Percentiles rank a stretch among this genome's conserved stretches.
Evolutionary conservation across 2,888 invertebrate genomes (phyloP).

Genomic region (Cremastinae sp.): DNA sequence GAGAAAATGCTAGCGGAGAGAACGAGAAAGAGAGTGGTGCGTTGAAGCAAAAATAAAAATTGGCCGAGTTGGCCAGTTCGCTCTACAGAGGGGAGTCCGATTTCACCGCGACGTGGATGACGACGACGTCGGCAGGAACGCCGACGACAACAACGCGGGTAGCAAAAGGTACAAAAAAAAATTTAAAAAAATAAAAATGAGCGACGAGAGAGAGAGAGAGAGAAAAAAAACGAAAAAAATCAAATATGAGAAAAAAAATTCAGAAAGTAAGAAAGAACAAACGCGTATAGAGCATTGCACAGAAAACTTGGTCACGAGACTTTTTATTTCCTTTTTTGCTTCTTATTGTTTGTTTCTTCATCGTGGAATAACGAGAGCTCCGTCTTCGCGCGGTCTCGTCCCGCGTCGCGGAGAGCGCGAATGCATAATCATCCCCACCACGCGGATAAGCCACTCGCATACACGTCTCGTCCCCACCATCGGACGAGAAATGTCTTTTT

Average conservation of each 20-base stretch:
- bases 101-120: slow-evolving; percentile 54
- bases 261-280: slow-evolving; percentile 2
- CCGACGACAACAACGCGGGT: slow-evolving; percentile 15
- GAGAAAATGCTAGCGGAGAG: neutral
- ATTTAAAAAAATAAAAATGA: slow-evolving; percentile 1
- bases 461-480: slow-evolving; percentile 36
- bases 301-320: slow-evolving; percentile 57
- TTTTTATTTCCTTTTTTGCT: slow-evolving; percentile 36
- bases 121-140: too few relatives aligned
- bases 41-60: slow-evolving; percentile 51
- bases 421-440: slow-evolving; percentile 61
- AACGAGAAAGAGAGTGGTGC: slow-evolving; percentile 18
- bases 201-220: neutral
- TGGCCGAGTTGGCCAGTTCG: slow-evolving; percentile 56
- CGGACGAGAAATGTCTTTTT: neutral
- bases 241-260: neutral
- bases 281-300: slow-evolving; percentile 33
- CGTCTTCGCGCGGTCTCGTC: slow-evolving; percentile 44
- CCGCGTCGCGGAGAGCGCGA: slow-evolving; percentile 47
- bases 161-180: too few relatives aligned
- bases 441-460: slow-evolving; percentile 24
- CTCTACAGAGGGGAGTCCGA: slow-evolving; percentile 56
- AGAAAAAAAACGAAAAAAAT: neutral
- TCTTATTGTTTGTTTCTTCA: slow-evolving; percentile 34
- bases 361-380: slow-evolving; percentile 58